Evolutionary conservation across 2,113 vertebrate species (phyloP), one percentile per base, ranked within the genome.

Genomic region (Andinoacara biseriatus): DNA sequence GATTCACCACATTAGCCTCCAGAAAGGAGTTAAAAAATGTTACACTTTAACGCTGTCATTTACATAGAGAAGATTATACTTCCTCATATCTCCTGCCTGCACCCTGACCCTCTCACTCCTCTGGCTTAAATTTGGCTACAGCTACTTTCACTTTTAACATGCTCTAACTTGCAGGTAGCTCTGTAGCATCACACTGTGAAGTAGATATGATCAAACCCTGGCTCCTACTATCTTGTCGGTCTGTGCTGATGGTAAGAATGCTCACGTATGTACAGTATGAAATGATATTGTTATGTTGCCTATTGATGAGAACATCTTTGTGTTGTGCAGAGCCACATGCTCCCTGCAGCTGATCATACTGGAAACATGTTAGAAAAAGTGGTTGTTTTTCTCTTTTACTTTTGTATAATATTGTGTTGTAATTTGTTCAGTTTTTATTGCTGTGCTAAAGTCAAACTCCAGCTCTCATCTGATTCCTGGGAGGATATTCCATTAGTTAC

Each of bases 381-480:
- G 7, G 20, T 63, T 62, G 6, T 49, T 49, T 46, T 11, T 24
- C 65, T 72, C 31, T n/a, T 31, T 72, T 72, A 10, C 67, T 72
- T 31, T 54, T 54, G 67, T 72, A 14, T 33, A 10, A 3, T 54
- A 10, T 52, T 52, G 49, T 74, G 69, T 74, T 38, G 26, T 72
- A 6, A 9, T 83, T 5, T 67, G 24, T 62, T 31, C 31, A 1
- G 26, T 54, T 57, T 54, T 3, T 26, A 13, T 35, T 60, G 3
- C 24, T 31, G 5, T 4, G 33, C 31, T 31, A 10, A 74, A 67
- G 46, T 49, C 26, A 59, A 54, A 58, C 56, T 22, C 26, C 20
- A 22, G 10, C 69, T 63, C 52, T 84, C n/a, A 75, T 80, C 63
- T 81, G 8, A 69, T 83, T 85, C 58, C 59, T 58, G 26, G 1